phyloP scores from a whole-genome alignment of 1,140 invertebrate species.

The Drosophila virilis region DNA sequence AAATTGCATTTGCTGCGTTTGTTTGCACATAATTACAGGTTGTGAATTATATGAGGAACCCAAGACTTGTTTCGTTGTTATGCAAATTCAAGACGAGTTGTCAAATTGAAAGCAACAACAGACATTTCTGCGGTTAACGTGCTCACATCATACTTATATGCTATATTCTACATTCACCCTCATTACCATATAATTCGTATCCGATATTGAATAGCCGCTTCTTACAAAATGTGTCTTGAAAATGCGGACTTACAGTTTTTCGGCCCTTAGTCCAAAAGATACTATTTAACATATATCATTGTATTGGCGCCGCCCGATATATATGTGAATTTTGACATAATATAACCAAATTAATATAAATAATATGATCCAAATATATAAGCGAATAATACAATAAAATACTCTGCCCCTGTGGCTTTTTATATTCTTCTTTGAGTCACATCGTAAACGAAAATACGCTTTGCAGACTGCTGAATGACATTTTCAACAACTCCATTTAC shows the following conservation, averaged over 20 bases:
- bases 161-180: neutral
- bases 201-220: neutral
- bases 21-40: slow-evolving; percentile 75
- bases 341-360: too few species aligned
- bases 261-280: neutral
- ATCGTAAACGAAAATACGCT: too few species aligned
- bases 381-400: too few species aligned
- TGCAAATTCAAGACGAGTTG: slow-evolving; percentile 53
- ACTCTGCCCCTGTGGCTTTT: too few species aligned
- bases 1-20: slow-evolving; percentile 76
- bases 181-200: neutral
- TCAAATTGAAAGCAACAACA: slow-evolving; percentile 1
- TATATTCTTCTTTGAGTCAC: too few species aligned
- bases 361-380: too few species aligned
- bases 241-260: neutral
- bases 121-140: slow-evolving; percentile 41
- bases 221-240: neutral
- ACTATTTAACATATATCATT: too few species aligned
- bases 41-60: slow-evolving; percentile 35
- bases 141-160: slow-evolving; percentile 1
- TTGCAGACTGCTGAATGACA: too few species aligned
- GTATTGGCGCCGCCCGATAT: too few species aligned
- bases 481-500: too few species aligned
- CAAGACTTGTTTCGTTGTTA: slow-evolving; percentile 55
- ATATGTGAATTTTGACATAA: too few species aligned